phyloP scores from a whole-genome alignment of 2,888 invertebrate species.

The Drosophila kanekoi region DNA sequence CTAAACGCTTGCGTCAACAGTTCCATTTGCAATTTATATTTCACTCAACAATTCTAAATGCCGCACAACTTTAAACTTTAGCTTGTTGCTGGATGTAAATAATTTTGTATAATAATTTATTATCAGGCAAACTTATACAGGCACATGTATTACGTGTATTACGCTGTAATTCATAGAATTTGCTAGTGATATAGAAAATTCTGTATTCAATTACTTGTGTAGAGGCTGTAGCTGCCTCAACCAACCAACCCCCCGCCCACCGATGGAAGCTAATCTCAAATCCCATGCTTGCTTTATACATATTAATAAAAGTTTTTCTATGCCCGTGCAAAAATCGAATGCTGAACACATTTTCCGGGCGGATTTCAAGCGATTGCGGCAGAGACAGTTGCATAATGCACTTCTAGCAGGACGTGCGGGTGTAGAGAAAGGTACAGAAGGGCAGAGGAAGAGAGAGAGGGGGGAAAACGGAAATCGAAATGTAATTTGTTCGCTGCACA shows the following conservation, averaged over 20 bases:
- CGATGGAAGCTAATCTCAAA: conserved; percentile 38
- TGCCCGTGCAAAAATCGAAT: conserved; percentile 29
- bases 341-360: conserved; percentile 44
- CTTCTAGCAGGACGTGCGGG: conserved; percentile 13
- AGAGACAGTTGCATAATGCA: conserved; percentile 60
- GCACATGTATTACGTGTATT: neutral
- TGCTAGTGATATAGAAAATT: conserved; percentile 9
- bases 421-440: no score
- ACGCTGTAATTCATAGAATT: conserved; percentile 6
- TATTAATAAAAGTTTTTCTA: conserved; percentile 51
- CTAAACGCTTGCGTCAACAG: neutral
- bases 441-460: no score
- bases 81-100: neutral
- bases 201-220: conserved; percentile 25
- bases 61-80: neutral
- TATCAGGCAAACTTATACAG: neutral
- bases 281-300: conserved; percentile 23
- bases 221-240: no score
- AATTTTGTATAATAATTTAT: neutral
- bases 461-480: conserved; percentile 70
- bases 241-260: no score
- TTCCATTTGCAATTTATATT: neutral
- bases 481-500: conserved; percentile 69
- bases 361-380: conserved; percentile 39
- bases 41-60: neutral